phyloP scores from a whole-genome alignment of 1,140 invertebrate genomes.

The Aphidius ervi region DNA sequence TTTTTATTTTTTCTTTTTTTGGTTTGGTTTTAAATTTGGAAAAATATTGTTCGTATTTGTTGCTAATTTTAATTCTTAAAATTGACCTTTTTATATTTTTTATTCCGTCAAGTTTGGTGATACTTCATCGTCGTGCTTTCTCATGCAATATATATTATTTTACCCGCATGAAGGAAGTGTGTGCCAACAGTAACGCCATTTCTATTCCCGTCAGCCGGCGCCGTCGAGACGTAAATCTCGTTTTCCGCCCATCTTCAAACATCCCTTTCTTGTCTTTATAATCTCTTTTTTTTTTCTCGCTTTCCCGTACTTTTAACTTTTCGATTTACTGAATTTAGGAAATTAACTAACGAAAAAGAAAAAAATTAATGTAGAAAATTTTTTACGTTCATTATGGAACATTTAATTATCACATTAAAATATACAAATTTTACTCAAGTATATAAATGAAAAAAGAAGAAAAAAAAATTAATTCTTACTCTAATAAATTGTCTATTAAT shows the following conservation, averaged over 20 bases:
- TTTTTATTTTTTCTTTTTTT: too few species aligned
- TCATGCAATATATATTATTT: not conserved
- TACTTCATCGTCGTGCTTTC: conserved; percentile 8
- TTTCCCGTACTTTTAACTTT: not conserved
- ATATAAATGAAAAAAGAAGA: too few species aligned
- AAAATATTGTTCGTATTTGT: too few species aligned
- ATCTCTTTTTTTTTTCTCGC: not conserved
- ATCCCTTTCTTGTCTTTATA: conserved; percentile 4
- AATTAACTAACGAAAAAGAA: conserved; percentile 7
- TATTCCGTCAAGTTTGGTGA: not conserved
- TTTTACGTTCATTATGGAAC: too few species aligned
- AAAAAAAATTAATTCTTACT: too few species aligned
- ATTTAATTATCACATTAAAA: too few species aligned
- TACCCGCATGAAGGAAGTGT: not conserved
- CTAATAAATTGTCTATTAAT: too few species aligned
- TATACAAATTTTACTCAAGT: too few species aligned
- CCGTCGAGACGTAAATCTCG: conserved; percentile 20
- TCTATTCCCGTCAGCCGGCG: conserved; percentile 21
- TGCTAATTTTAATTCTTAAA: too few species aligned
- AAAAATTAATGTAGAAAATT: too few species aligned
- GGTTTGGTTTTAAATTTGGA: too few species aligned
- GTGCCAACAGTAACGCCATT: conserved; percentile 19
- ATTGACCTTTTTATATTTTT: too few species aligned
- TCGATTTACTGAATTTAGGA: conserved; percentile 6
- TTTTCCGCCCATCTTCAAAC: conserved; percentile 19